A percentile compares a stretch with the other conserved stretches of the same genome.
Conservation (phyloP, 2,888 invertebrate genomes). For the Tricholauxania praeusta region DNA sequence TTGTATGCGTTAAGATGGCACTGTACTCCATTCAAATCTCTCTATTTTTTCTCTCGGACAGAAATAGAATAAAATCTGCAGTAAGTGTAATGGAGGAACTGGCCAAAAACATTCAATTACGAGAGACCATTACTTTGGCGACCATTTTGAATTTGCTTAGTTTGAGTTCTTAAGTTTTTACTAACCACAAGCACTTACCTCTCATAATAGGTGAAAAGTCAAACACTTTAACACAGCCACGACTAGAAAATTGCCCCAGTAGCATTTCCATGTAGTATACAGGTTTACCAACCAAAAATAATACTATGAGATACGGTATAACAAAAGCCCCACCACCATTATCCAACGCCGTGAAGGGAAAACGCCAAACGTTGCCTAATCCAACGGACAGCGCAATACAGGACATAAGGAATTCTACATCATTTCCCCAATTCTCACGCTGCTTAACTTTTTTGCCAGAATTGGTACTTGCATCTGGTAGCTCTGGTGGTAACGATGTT, state of each 20-base stretch:
- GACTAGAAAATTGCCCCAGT: conserved; percentile 79
- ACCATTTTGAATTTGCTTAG: no score
- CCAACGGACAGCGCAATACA: conserved; percentile 73
- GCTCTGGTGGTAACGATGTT: neutral
- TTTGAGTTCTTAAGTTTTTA: no score
- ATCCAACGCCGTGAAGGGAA: conserved; percentile 75
- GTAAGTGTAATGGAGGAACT: no score
- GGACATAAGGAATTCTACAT: conserved; percentile 76
- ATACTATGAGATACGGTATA: conserved; percentile 75
- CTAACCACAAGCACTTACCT: conserved; percentile 69
- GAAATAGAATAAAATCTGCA: no score
- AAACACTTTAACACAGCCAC: conserved; percentile 75
- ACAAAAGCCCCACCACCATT: conserved; percentile 78
- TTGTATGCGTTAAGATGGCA: no score
- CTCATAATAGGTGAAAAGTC: conserved; percentile 77
- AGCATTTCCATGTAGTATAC: conserved; percentile 81
- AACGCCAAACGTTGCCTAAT: conserved; percentile 77
- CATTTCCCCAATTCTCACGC: conserved; percentile 72
- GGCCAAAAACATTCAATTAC: no score
- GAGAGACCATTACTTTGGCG: no score
- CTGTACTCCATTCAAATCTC: no score
- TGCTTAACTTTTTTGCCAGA: conserved; percentile 6
- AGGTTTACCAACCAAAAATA: conserved; percentile 75
- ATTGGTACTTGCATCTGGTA: neutral
- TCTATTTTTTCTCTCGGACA: no score